Evolutionary conservation across 2,113 vertebrate species (phyloP).

Genomic region (Gorsachius goisagi): DNA sequence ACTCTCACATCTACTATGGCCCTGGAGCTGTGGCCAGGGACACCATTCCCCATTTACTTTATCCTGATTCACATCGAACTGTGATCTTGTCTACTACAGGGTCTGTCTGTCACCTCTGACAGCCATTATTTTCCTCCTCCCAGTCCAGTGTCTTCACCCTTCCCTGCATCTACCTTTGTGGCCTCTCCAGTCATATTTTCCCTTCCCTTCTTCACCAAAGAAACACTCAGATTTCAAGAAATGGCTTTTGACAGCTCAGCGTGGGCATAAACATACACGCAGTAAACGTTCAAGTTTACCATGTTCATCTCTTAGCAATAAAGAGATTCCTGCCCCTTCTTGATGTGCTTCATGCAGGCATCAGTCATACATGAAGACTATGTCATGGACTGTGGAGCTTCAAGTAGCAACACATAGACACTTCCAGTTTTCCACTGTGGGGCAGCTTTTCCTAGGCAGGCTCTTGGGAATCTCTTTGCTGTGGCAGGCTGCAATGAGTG

Average conservation of each 20-base stretch:
- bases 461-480: background rate
- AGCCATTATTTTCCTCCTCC: background rate
- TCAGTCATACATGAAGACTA: accelerated
- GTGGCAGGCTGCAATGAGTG: background rate
- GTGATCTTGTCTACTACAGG: accelerated
- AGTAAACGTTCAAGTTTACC: background rate
- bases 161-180: background rate
- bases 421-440: background rate
- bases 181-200: background rate
- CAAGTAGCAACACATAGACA: accelerated
- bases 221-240: background rate
- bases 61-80: background rate
- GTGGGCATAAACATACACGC: background rate
- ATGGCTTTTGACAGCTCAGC: background rate
- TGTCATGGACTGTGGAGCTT: accelerated
- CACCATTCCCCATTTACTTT: background rate
- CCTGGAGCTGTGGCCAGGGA: background rate
- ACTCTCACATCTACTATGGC: background rate
- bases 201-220: background rate
- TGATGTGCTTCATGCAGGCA: accelerated
- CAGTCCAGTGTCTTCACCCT: background rate
- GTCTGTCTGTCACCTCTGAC: background rate
- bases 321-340: background rate
- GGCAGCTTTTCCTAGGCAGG: background rate
- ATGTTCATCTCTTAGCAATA: background rate